These are phyloP conservation scores for Hydropotes inermis DNA, from an alignment of 2,113 vertebrate species.

Conservation along the genomic window DNA sequence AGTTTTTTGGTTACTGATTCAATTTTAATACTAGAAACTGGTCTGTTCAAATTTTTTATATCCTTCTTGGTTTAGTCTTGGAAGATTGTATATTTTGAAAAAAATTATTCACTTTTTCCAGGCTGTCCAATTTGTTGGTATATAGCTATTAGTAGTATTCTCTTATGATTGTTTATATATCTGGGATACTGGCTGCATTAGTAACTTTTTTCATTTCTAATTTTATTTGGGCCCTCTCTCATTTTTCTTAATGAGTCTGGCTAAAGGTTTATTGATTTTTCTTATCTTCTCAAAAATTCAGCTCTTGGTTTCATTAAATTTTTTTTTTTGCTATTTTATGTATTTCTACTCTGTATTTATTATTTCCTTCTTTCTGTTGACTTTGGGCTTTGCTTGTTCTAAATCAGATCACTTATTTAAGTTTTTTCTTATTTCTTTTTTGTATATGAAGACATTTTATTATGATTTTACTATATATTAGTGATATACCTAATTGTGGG, in stretches of 20 bases:
- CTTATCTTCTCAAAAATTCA: not conserved
- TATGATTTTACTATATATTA: not conserved
- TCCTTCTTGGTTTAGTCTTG: not conserved
- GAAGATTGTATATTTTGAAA: not conserved
- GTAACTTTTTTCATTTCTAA: not conserved
- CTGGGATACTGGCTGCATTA: not conserved
- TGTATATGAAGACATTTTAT: not conserved
- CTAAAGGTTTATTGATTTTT: not conserved
- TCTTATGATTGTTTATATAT: not conserved
- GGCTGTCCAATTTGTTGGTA: not conserved
- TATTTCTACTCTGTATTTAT: not conserved
- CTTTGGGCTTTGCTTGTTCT: not conserved
- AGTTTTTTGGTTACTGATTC: not conserved
- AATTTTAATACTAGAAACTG: not conserved
- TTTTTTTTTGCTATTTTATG: not conserved
- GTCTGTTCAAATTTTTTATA: not conserved
- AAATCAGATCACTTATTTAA: not conserved
- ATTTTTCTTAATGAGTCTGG: not conserved
- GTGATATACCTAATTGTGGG: not conserved
- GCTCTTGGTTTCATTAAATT: not conserved
- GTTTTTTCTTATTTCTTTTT: not conserved
- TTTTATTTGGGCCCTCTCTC: not conserved
- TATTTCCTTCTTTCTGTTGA: not conserved
- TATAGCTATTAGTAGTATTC: not conserved
- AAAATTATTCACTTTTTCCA: not conserved